Percentiles rank a stretch among this genome's conserved stretches.
These are phyloP conservation scores for Semicossyphus pulcher DNA, from an alignment of 2,113 vertebrate species.

Conservation along the genomic window DNA sequence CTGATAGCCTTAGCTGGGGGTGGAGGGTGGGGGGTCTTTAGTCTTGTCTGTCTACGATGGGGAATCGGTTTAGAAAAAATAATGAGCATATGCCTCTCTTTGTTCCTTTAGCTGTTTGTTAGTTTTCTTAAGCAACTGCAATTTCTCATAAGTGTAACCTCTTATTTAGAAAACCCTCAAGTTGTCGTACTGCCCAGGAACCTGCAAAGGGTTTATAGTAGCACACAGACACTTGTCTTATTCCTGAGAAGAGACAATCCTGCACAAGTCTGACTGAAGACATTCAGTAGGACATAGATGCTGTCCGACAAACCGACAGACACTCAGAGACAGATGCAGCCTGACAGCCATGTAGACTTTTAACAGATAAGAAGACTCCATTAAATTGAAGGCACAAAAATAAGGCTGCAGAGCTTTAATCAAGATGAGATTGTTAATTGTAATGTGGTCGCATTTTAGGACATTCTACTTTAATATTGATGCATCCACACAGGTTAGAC, in stretches of 20 bases:
- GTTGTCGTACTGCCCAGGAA: conserved; percentile 36
- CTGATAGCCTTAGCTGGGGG: conserved; percentile 71
- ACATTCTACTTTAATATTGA: too few species aligned
- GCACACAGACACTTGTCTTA: too few species aligned
- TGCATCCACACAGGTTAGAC: too few species aligned
- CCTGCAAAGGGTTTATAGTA: conserved; percentile 3
- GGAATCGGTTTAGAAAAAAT: conserved; percentile 49
- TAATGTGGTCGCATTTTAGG: background rate
- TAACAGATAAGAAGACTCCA: background rate
- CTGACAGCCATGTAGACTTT: background rate
- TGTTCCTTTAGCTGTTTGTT: conserved; percentile 41
- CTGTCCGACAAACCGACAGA: background rate
- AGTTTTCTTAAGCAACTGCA: conserved; percentile 41
- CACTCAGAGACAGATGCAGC: background rate
- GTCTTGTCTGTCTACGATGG: conserved; percentile 40
- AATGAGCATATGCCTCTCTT: conserved; percentile 55
- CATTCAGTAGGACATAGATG: background rate
- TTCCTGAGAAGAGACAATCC: too few species aligned
- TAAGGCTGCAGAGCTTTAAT: conserved; percentile 3
- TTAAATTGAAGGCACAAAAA: background rate
- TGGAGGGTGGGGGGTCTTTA: conserved; percentile 36
- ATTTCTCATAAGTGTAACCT: conserved; percentile 15
- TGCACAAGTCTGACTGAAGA: conserved; percentile 1
- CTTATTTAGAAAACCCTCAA: conserved; percentile 33
- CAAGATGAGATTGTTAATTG: background rate